Evolutionary conservation across 2,797 vertebrate species (phyloP).

Genomic region (Dromococcyx pavoninus): DNA sequence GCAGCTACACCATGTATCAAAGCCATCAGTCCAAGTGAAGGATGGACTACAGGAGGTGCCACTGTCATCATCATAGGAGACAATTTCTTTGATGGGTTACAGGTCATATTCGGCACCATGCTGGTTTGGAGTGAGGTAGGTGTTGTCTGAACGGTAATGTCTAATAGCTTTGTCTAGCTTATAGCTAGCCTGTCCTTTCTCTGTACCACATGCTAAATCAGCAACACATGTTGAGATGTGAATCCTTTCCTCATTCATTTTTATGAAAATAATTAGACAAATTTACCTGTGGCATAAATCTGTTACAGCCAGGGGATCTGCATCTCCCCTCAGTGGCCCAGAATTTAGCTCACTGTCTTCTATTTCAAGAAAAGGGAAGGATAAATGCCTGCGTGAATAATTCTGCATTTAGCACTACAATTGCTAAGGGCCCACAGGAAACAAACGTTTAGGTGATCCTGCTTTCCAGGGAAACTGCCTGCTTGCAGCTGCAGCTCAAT

Average conservation of each 20-base stretch:
- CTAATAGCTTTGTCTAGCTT: conserved; percentile 74
- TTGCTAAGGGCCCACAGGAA: background rate
- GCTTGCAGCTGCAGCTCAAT: background rate
- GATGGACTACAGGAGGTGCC: conserved; percentile 98
- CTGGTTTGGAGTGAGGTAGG: conserved; percentile 99
- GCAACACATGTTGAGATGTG: conserved; percentile 25
- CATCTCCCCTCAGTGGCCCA: background rate
- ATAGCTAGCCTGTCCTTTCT: conserved; percentile 51
- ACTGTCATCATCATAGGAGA: conserved; percentile 99
- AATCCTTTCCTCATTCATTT: background rate
- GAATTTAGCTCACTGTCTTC: background rate
- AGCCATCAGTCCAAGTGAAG: conserved; percentile 99
- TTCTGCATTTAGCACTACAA: conserved; percentile 27
- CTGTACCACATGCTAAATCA: conserved; percentile 43
- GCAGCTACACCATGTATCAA: conserved; percentile 98
- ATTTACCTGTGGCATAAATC: conserved; percentile 30
- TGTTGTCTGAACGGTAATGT: conserved; percentile 78
- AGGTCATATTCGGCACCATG: conserved; percentile 99
- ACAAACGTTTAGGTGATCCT: background rate
- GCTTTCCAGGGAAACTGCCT: background rate
- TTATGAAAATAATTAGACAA: conserved; percentile 48
- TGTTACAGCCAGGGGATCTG: background rate
- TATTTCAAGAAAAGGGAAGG: background rate
- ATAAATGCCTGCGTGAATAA: background rate
- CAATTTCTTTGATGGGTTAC: conserved; percentile 99